A percentile compares a stretch with the other conserved stretches of the same genome.
phyloP scores from a whole-genome alignment of 2,888 invertebrate genomes.

The Zootermopsis nevadensis region DNA sequence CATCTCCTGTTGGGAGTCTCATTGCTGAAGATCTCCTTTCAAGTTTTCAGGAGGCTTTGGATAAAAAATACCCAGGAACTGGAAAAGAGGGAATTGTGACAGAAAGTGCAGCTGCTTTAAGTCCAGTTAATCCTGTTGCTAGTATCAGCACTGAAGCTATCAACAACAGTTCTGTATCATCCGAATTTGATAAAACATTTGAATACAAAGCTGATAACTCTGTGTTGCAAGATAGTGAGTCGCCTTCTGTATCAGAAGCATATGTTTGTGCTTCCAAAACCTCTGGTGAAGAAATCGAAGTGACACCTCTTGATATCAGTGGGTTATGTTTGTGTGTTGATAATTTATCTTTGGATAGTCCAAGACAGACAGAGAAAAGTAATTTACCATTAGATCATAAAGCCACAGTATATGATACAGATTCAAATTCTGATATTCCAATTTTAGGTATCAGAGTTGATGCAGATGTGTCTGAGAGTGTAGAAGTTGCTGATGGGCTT shows the following conservation, averaged over 20 bases:
- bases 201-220: not conserved
- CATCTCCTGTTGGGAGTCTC: conserved; percentile 44
- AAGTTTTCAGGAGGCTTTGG: conserved; percentile 27
- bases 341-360: conserved; percentile 23
- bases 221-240: conserved; percentile 2
- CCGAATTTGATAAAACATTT: not conserved
- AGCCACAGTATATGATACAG: not conserved
- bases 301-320: conserved; percentile 9
- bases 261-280: not conserved
- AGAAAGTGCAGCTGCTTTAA: not conserved
- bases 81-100: not conserved
- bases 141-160: not conserved
- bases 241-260: conserved; percentile 11
- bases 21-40: conserved; percentile 13
- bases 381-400: not conserved
- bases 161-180: not conserved
- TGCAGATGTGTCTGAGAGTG: not conserved
- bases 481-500: too few relatives aligned
- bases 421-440: not conserved
- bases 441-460: not conserved
- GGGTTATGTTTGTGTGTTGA: conserved; percentile 12
- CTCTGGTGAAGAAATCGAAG: not conserved
- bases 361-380: not conserved
- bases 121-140: not conserved
- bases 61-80: conserved; percentile 8